Percentiles rank a stretch among this genome's conserved stretches.
phyloP scores from a whole-genome alignment of 2,113 vertebrate genomes.

The Psilopsiagon aymara region DNA sequence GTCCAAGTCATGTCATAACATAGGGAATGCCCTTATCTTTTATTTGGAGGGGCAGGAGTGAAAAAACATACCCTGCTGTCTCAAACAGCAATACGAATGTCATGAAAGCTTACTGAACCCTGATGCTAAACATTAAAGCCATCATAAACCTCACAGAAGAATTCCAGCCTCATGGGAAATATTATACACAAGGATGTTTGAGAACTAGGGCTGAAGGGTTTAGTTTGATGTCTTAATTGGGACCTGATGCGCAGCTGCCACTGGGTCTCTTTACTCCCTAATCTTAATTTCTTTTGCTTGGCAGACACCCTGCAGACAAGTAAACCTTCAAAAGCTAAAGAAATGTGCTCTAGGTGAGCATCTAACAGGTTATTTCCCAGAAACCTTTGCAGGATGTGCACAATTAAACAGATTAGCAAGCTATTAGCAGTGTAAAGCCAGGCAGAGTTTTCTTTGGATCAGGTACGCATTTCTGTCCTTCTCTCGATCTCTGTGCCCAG shows the following conservation, averaged over 20 bases:
- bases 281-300: constrained; percentile 70
- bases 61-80: constrained; percentile 28
- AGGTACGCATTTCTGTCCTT: neutral
- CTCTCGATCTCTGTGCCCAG: neutral
- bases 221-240: constrained; percentile 71
- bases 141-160: constrained; percentile 28
- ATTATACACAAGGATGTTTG: constrained; percentile 64
- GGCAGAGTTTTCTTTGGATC: constrained; percentile 60
- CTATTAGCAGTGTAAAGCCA: constrained; percentile 37
- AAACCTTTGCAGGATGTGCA: constrained; percentile 35
- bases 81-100: neutral
- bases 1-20: neutral
- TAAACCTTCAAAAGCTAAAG: constrained; percentile 31
- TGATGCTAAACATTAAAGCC: constrained; percentile 57
- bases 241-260: constrained; percentile 69
- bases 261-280: constrained; percentile 52
- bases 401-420: neutral
- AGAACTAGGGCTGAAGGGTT: constrained; percentile 56
- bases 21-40: neutral
- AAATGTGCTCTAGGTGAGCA: constrained; percentile 50
- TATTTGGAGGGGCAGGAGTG: neutral
- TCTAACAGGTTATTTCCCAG: constrained; percentile 59
- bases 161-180: constrained; percentile 59
- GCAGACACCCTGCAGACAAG: constrained; percentile 43
- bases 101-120: constrained; percentile 19